Percentiles rank a stretch among this genome's conserved stretches.
Conservation (phyloP, 2,888 invertebrate genomes). For the Leptogaster cylindrica region DNA sequence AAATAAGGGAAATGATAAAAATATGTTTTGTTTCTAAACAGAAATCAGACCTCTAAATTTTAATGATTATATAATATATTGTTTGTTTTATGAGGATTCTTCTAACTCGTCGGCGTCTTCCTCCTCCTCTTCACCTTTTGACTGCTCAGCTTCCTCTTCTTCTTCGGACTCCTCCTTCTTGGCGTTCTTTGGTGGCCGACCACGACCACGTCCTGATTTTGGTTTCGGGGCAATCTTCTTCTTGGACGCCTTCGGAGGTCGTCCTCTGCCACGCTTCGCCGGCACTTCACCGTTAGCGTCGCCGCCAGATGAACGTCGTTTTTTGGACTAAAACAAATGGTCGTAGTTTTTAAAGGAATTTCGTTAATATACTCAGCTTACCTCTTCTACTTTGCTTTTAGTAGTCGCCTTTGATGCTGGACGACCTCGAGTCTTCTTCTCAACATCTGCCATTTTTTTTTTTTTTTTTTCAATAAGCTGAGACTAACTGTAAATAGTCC, state of each 20-base stretch:
- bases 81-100: constrained; percentile 37
- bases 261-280: constrained; percentile 41
- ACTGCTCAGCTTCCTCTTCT: constrained; percentile 34
- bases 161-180: constrained; percentile 26
- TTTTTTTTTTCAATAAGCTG: too few relatives aligned
- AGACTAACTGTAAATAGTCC: too few relatives aligned
- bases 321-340: constrained; percentile 9
- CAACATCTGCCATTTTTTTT: constrained; percentile 38
- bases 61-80: too few relatives aligned
- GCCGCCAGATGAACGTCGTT: constrained; percentile 15
- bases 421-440: constrained; percentile 27
- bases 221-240: constrained; percentile 1
- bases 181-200: constrained; percentile 9
- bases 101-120: constrained; percentile 41
- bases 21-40: too few relatives aligned
- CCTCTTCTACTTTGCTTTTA: constrained; percentile 4
- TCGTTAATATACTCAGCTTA: neutral
- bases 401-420: constrained; percentile 2
- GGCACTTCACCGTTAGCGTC: constrained; percentile 16
- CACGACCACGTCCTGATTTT: neutral
- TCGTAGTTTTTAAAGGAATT: neutral
- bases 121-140: constrained; percentile 5
- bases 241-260: constrained; percentile 38
- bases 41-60: too few relatives aligned
- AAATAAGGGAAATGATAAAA: too few relatives aligned